These are phyloP conservation scores for Microcebus griseorufus DNA, from an alignment of 2,113 vertebrate species.

Conservation along the genomic window DNA sequence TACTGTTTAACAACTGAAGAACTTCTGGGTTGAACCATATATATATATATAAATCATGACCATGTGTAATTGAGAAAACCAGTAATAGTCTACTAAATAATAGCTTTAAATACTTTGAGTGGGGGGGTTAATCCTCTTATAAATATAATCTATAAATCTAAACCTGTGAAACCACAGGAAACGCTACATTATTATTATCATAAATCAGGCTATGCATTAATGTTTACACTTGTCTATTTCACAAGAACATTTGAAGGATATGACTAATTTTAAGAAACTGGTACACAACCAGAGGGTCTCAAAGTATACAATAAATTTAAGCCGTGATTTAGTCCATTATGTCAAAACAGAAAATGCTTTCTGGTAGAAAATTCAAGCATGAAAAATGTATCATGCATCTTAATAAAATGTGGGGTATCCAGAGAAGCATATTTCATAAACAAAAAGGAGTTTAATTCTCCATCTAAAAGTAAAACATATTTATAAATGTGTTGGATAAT, in stretches of 20 bases:
- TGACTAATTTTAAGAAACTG: background rate
- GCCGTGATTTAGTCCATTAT: background rate
- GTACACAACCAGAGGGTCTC: background rate
- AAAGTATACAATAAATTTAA: background rate
- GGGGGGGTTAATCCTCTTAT: background rate
- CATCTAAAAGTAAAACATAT: background rate
- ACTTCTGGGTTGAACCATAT: background rate
- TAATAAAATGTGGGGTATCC: background rate
- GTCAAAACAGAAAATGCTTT: background rate
- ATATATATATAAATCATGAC: background rate
- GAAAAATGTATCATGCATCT: background rate
- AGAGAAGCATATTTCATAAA: background rate
- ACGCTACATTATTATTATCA: background rate
- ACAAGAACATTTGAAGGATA: background rate
- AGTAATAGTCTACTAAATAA: background rate
- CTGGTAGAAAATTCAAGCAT: background rate
- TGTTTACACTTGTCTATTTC: background rate
- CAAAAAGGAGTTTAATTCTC: background rate
- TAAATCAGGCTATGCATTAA: background rate
- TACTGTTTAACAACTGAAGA: background rate
- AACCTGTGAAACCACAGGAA: background rate
- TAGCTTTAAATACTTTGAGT: background rate
- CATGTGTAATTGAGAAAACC: background rate
- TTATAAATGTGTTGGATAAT: background rate
- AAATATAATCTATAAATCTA: slow-evolving; percentile 1